Percentiles rank a stretch among this genome's conserved stretches.
These are phyloP conservation scores for Brachyhypopomus occidentalis DNA, from an alignment of 2,113 vertebrate species.

Conservation along the genomic window DNA sequence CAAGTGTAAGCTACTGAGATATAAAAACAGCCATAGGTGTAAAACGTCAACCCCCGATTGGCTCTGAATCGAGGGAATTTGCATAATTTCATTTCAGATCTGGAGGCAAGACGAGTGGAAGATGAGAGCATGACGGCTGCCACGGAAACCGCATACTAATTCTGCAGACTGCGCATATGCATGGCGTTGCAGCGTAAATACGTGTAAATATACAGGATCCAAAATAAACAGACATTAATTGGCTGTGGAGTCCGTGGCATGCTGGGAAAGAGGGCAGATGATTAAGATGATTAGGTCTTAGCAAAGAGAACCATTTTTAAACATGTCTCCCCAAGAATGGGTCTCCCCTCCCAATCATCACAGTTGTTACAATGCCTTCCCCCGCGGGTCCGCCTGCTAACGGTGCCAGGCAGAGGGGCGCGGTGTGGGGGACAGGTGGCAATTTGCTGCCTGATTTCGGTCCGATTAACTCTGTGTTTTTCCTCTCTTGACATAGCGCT, in stretches of 20 bases:
- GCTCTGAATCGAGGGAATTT: neutral
- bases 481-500: constrained; percentile 24
- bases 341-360: constrained; percentile 11
- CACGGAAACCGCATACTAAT: neutral
- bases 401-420: constrained; percentile 11
- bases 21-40: too few species aligned
- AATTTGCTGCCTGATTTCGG: constrained; percentile 57
- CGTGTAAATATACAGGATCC: neutral
- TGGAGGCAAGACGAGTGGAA: neutral
- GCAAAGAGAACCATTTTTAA: neutral
- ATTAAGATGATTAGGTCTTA: constrained; percentile 38
- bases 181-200: neutral
- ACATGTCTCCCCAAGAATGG: constrained; percentile 8
- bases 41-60: too few species aligned
- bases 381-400: constrained; percentile 57
- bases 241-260: constrained; percentile 1
- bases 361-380: constrained; percentile 71
- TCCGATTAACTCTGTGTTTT: constrained; percentile 43
- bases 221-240: neutral
- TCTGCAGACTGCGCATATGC: neutral
- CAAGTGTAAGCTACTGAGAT: too few species aligned
- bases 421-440: neutral
- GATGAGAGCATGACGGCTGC: neutral
- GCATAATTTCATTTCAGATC: neutral
- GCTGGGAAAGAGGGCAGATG: constrained; percentile 3